Base-by-base conservation (phyloP, 1,140 invertebrate species). In the Lepidurus apus region DNA sequence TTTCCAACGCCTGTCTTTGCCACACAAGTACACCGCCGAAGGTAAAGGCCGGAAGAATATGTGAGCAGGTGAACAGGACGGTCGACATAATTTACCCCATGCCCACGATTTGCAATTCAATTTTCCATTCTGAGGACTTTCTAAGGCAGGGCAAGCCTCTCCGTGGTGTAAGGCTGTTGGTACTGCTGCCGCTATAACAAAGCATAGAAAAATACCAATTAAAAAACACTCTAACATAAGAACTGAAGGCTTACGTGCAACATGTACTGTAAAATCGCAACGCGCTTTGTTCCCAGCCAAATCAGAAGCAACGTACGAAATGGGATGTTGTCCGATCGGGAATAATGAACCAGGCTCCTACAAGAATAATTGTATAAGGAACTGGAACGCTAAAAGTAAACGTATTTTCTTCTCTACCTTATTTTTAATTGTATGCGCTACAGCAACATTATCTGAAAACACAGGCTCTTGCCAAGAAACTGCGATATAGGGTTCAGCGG, bases 381-480 rank as follows among this genome's bases (percentile, higher is more conserved):
- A 42, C 10, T 42, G 73, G 17, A n/a, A 43, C 26, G 4, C 9
- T 75, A 7, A 42, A 77, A 9, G 34, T 1, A 11, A 24, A 45
- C 11, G n/a, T 1, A 53, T 24, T 65, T 53, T 3, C 24, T 7
- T 21, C 0, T 24, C 86, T 83, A 91, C 90, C 83, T 89, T 87
- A 0, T 90, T 90, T 82, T 90, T 91, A 81, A 88, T 89, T 75
- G 90, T 84, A 73, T 87, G 85, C 2, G 87, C 85, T 4, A 91
- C 82, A 78, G 83, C 85, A 10, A 90, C 87, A 82, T 91, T 91
- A 82, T 92, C 91, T 11, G 84, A 85, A 81, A 92, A 92, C 8
- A 85, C 83, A 0, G 91, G 91, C 81, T 92, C 91, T 75, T 88
- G 87, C 91, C 91, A 93, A 78, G 87, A 86, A 34, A 92, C 87